These are phyloP conservation scores for Pyrrhia umbra DNA, from an alignment of 2,888 invertebrate genomes.

Conservation along the genomic window DNA sequence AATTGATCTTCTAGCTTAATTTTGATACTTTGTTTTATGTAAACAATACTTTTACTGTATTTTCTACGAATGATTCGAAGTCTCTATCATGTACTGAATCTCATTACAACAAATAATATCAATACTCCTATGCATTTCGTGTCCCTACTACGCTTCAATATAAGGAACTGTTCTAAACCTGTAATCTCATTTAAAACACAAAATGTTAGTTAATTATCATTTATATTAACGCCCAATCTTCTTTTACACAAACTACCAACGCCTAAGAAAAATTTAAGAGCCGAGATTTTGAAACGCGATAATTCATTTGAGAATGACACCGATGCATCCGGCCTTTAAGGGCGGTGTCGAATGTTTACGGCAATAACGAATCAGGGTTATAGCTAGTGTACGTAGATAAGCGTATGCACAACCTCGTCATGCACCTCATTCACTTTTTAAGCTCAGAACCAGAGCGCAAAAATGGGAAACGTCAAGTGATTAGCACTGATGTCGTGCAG, in stretches of 20 bases:
- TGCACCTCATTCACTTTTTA: slow-evolving; percentile 84
- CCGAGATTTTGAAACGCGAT: slow-evolving; percentile 81
- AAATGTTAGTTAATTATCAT: slow-evolving; percentile 20
- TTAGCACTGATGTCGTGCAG: slow-evolving; percentile 83
- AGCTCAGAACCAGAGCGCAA: slow-evolving; percentile 80
- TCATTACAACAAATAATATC: slow-evolving; percentile 39
- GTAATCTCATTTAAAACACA: slow-evolving; percentile 10
- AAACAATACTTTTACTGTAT: slow-evolving; percentile 12
- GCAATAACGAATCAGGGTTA: slow-evolving; percentile 58
- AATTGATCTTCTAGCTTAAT: slow-evolving; percentile 35
- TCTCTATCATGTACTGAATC: slow-evolving; percentile 16
- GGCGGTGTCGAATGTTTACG: slow-evolving; percentile 78
- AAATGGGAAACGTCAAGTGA: slow-evolving; percentile 86
- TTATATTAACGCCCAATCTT: slow-evolving; percentile 40
- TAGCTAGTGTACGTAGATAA: slow-evolving; percentile 65
- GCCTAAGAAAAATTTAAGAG: slow-evolving; percentile 63
- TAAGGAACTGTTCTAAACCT: slow-evolving; percentile 12
- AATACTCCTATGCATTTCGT: slow-evolving; percentile 42
- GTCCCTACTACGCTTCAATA: slow-evolving; percentile 41
- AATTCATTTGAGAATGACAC: slow-evolving; percentile 84
- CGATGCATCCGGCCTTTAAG: slow-evolving; percentile 82
- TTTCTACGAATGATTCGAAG: neutral
- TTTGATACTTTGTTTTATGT: slow-evolving; percentile 30
- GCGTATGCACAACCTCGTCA: slow-evolving; percentile 76
- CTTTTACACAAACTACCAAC: slow-evolving; percentile 47